These are phyloP conservation scores for Drosophila meridionalis DNA, from an alignment of 2,888 invertebrate species.

Conservation along the genomic window DNA sequence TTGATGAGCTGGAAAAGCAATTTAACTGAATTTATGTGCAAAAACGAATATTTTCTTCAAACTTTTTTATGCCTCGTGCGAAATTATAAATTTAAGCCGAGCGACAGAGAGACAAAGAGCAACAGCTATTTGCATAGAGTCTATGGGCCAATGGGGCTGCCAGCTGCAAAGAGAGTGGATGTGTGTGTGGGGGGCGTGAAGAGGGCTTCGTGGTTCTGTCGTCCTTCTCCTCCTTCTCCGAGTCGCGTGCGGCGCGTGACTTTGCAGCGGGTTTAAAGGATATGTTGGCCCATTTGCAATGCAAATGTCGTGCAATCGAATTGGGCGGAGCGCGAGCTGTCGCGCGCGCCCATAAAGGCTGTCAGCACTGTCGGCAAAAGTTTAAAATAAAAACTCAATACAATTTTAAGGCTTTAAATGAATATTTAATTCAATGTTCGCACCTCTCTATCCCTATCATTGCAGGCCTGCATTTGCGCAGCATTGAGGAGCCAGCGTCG, in stretches of 20 bases:
- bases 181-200: background rate
- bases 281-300: slow-evolving; percentile 73
- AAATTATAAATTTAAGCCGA: slow-evolving; percentile 60
- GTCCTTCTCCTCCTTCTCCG: background rate
- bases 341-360: slow-evolving; percentile 38
- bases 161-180: background rate
- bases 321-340: slow-evolving; percentile 18
- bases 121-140: slow-evolving; percentile 17
- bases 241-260: slow-evolving; percentile 41
- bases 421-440: slow-evolving; percentile 16
- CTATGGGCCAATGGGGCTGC: background rate
- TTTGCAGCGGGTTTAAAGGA: slow-evolving; percentile 50
- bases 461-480: slow-evolving; percentile 93
- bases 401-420: slow-evolving; percentile 13
- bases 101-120: slow-evolving; percentile 3
- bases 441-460: slow-evolving; percentile 57
- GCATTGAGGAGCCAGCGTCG: slow-evolving; percentile 92
- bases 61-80: slow-evolving; percentile 10
- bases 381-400: slow-evolving; percentile 16
- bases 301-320: slow-evolving; percentile 65
- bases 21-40: slow-evolving; percentile 64
- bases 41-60: slow-evolving; percentile 27
- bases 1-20: slow-evolving; percentile 70
- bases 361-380: slow-evolving; percentile 23
- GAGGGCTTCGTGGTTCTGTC: background rate